These are phyloP conservation scores for Trilocha varians DNA, from an alignment of 2,888 invertebrate genomes.

Conservation along the genomic window DNA sequence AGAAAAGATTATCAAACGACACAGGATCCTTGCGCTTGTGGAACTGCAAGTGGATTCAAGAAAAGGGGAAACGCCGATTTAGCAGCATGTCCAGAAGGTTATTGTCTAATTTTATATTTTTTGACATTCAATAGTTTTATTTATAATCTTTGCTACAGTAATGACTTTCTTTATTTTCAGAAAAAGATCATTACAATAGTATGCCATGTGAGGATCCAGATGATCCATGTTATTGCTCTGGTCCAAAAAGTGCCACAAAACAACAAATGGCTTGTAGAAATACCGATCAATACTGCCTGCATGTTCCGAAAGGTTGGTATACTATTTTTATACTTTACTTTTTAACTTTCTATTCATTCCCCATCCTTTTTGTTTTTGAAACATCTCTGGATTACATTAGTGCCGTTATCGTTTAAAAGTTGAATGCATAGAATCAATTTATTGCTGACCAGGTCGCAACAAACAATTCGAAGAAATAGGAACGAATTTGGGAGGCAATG, in stretches of 20 bases:
- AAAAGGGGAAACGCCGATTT: neutral
- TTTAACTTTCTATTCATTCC: neutral
- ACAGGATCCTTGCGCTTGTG: constrained; percentile 53
- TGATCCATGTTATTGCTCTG: constrained; percentile 56
- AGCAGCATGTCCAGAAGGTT: neutral
- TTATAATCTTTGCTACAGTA: too few relatives aligned
- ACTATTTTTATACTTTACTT: neutral
- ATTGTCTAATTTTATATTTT: neutral
- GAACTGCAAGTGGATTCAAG: constrained; percentile 21
- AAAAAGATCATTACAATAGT: constrained; percentile 40
- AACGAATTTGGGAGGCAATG: constrained; percentile 54
- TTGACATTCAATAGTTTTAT: too few relatives aligned
- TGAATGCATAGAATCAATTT: constrained; percentile 43
- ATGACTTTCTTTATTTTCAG: neutral
- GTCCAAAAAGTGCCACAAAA: constrained; percentile 36
- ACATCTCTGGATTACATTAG: constrained; percentile 2
- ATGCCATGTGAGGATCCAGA: constrained; percentile 54
- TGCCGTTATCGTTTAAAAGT: constrained; percentile 11
- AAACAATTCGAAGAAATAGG: constrained; percentile 65
- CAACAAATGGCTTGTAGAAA: constrained; percentile 51
- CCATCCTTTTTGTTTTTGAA: neutral
- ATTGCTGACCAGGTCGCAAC: constrained; percentile 63
- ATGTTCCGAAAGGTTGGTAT: constrained; percentile 59
- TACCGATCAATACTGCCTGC: constrained; percentile 58
- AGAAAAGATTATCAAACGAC: constrained; percentile 36